Conservation (phyloP, 2,113 vertebrate genomes). For the Coptodon rendalli region DNA sequence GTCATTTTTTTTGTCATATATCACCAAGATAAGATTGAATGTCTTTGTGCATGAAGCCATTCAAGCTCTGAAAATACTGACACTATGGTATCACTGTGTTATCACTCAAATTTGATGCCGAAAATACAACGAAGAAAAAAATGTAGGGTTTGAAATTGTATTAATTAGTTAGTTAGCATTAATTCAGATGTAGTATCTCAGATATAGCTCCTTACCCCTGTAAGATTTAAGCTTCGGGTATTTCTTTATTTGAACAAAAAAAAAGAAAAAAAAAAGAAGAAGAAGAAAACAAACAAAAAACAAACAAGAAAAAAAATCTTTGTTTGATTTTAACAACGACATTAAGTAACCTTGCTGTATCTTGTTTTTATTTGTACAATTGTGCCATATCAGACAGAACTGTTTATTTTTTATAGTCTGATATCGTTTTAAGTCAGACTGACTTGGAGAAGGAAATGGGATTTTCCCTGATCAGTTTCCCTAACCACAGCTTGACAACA, state of each 20-base stretch:
- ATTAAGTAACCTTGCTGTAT: not conserved
- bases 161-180: not conserved
- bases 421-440: not conserved
- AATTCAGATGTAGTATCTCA: not conserved
- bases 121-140: not conserved
- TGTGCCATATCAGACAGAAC: not conserved
- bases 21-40: not conserved
- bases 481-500: not conserved
- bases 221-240: not conserved
- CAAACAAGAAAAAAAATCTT: not conserved
- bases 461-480: not conserved
- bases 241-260: not conserved
- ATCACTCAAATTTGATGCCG: not conserved
- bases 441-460: too few relatives aligned
- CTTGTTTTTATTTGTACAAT: not conserved
- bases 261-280: too few relatives aligned
- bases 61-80: not conserved
- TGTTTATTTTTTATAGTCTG: not conserved
- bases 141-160: not conserved
- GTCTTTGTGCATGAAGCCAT: not conserved
- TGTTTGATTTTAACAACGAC: not conserved
- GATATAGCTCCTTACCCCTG: not conserved
- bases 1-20: not conserved
- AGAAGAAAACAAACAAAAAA: too few relatives aligned
- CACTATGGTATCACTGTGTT: not conserved